phyloP scores from a whole-genome alignment of 2,797 vertebrate species.

The Acridotheres tristis region DNA sequence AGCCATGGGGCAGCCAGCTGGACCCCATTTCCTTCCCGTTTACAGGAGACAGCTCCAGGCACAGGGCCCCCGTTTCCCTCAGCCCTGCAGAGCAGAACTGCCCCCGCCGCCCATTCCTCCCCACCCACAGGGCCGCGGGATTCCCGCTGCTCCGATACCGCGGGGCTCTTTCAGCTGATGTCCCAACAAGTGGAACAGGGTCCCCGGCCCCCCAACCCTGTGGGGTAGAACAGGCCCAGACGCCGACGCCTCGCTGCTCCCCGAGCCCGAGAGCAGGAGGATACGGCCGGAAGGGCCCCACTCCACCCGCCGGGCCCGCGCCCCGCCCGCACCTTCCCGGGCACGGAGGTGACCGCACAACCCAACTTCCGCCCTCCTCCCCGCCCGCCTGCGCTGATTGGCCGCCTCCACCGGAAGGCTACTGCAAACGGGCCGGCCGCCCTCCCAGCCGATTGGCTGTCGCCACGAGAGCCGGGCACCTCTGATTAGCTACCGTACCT shows the following conservation, averaged over 20 bases:
- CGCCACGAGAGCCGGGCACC: fast-evolving
- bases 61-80: fast-evolving
- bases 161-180: neutral
- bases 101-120: neutral
- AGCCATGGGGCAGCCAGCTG: fast-evolving
- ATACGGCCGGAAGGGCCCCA: fast-evolving
- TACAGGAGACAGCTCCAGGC: neutral
- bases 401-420: fast-evolving
- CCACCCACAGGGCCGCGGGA: neutral
- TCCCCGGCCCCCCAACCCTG: fast-evolving
- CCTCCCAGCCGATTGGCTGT: neutral
- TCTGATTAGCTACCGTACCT: neutral
- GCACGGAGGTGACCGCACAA: neutral
- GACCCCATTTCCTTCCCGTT: neutral
- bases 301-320: neutral
- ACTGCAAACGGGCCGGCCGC: fast-evolving
- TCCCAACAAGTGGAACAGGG: too few species aligned
- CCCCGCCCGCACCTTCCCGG: conserved; percentile 35
- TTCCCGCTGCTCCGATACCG: neutral
- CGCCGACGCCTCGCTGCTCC: too few species aligned
- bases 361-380: fast-evolving
- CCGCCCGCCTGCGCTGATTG: neutral
- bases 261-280: neutral
- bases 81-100: too few species aligned
- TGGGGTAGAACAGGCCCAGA: neutral